phyloP scores from a whole-genome alignment of 2,113 vertebrate genomes.

The Prietella phreatophila region DNA sequence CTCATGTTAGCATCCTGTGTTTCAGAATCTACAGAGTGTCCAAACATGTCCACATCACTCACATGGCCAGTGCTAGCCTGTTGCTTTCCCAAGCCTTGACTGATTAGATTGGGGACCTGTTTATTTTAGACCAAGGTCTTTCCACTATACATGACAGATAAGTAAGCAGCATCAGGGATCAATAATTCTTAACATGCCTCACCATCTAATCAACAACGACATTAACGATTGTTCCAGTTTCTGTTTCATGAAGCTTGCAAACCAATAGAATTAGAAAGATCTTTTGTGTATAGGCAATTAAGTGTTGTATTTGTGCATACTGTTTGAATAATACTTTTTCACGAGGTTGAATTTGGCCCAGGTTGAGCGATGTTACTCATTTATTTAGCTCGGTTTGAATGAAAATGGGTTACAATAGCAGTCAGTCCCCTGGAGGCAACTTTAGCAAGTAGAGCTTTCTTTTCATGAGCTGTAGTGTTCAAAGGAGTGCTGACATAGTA shows the following conservation, averaged over 20 bases:
- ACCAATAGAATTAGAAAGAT: not conserved
- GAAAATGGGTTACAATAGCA: constrained; percentile 32
- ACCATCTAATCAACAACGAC: not conserved
- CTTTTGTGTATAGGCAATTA: not conserved
- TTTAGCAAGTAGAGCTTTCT: constrained; percentile 33
- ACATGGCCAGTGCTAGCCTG: not conserved
- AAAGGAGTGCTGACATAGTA: constrained; percentile 44
- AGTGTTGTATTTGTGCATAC: not conserved
- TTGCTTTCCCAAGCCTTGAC: constrained; percentile 16
- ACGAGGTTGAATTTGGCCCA: constrained; percentile 14
- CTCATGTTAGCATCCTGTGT: constrained; percentile 12
- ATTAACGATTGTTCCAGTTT: not conserved
- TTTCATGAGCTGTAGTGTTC: constrained; percentile 45
- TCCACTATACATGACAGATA: not conserved
- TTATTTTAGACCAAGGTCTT: constrained; percentile 26
- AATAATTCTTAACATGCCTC: not conserved
- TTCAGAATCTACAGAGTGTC: not conserved
- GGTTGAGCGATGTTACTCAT: constrained; percentile 23
- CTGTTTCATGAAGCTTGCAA: not conserved
- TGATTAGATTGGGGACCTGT: constrained; percentile 22
- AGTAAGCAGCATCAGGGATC: not conserved
- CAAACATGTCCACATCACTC: not conserved
- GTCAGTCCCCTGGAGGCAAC: constrained; percentile 23
- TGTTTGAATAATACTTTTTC: not conserved
- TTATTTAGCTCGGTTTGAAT: constrained; percentile 34